Percentiles rank a stretch among this genome's conserved stretches.
These are phyloP conservation scores for Periophthalmus modestus DNA, from an alignment of 2,113 vertebrate genomes.

Conservation along the genomic window DNA sequence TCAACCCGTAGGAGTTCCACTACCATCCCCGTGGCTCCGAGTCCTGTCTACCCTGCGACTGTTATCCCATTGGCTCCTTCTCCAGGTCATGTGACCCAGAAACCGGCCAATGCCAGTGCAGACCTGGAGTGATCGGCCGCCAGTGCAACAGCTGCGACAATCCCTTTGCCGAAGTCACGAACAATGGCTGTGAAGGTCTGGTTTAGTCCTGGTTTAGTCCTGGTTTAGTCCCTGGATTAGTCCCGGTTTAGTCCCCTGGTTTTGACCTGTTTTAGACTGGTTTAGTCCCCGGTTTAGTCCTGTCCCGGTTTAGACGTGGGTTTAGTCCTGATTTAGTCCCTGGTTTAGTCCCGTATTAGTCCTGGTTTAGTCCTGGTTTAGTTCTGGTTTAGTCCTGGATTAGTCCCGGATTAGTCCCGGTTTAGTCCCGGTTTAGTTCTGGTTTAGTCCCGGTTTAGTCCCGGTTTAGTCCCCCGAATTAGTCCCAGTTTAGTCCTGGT, in stretches of 20 bases:
- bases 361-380: too few relatives aligned
- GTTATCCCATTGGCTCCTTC: constrained; percentile 95
- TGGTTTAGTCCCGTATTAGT: too few relatives aligned
- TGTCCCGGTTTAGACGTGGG: too few relatives aligned
- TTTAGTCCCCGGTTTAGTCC: background rate
- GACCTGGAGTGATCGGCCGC: constrained; percentile 92
- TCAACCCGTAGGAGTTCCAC: constrained; percentile 89
- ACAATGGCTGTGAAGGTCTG: constrained; percentile 89
- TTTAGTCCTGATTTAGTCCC: background rate
- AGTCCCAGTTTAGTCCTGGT: too few relatives aligned
- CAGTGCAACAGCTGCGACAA: constrained; percentile 96
- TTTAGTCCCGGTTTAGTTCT: background rate
- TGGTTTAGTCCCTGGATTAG: background rate
- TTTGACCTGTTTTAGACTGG: background rate
- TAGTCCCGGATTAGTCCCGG: too few relatives aligned
- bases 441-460: background rate
- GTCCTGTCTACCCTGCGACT: constrained; percentile 93
- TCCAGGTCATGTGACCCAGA: constrained; percentile 90
- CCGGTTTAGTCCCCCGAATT: too few relatives aligned
- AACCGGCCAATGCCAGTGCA: constrained; percentile 89
- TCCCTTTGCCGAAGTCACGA: constrained; percentile 94
- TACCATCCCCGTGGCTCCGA: constrained; percentile 86
- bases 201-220: background rate
- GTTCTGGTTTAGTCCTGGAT: background rate
- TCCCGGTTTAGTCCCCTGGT: background rate